These are phyloP conservation scores for Oryzias woworae DNA, from an alignment of 2,113 vertebrate genomes.

Conservation along the genomic window DNA sequence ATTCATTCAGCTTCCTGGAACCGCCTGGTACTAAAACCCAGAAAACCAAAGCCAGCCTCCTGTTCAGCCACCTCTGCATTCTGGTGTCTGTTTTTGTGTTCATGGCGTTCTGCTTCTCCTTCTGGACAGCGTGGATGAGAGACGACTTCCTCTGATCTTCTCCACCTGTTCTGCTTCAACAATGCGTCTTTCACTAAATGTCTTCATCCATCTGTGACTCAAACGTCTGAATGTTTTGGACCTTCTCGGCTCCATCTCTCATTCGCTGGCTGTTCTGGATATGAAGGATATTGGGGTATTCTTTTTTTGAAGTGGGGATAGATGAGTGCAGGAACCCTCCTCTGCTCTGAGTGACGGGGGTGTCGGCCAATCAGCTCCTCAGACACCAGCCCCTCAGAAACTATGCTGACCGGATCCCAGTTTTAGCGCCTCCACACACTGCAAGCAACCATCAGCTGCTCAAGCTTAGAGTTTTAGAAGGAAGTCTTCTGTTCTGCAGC, in stretches of 20 bases:
- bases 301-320: constrained; percentile 73
- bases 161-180: constrained; percentile 76
- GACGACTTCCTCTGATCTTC: constrained; percentile 65
- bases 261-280: constrained; percentile 82
- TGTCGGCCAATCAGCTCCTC: constrained; percentile 79
- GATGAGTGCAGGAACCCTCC: constrained; percentile 77
- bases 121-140: constrained; percentile 86
- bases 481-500: no score
- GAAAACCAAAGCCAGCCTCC: constrained; percentile 18
- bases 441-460: neutral
- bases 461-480: no score
- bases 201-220: constrained; percentile 55
- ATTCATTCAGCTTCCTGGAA: constrained; percentile 85
- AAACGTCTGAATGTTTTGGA: constrained; percentile 73
- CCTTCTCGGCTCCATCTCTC: constrained; percentile 55
- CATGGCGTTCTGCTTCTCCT: constrained; percentile 79
- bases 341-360: constrained; percentile 69
- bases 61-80: constrained; percentile 45
- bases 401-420: neutral
- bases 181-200: constrained; percentile 33
- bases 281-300: constrained; percentile 58
- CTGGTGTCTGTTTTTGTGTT: constrained; percentile 73
- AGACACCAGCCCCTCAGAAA: constrained; percentile 72
- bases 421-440: neutral
- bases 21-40: constrained; percentile 87